These are phyloP conservation scores for Meghimatium bilineatum DNA, from an alignment of 2,888 invertebrate genomes.

Conservation along the genomic window DNA sequence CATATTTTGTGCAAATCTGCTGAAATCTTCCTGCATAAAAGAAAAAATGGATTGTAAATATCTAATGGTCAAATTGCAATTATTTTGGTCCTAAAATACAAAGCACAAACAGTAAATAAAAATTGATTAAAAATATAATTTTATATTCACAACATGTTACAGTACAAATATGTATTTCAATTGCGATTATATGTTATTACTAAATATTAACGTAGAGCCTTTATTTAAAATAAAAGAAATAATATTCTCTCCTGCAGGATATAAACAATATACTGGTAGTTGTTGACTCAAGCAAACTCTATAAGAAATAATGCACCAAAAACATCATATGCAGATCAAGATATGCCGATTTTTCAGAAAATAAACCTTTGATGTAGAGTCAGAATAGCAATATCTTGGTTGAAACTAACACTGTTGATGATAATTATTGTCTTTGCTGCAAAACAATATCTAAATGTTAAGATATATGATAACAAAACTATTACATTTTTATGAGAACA, in stretches of 20 bases:
- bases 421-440: constrained; percentile 9
- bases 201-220: too few species aligned
- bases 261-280: neutral
- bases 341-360: neutral
- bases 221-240: too few species aligned
- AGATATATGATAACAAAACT: neutral
- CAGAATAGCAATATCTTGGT: neutral
- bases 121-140: too few species aligned
- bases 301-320: neutral
- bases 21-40: too few species aligned
- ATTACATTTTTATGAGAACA: neutral
- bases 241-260: neutral
- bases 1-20: too few species aligned
- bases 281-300: constrained; percentile 2
- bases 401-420: neutral
- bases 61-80: too few species aligned
- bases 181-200: too few species aligned
- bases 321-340: neutral
- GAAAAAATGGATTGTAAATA: too few species aligned
- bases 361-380: constrained; percentile 15
- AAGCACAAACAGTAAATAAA: too few species aligned
- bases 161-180: too few species aligned
- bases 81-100: too few species aligned
- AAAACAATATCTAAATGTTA: neutral
- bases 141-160: too few species aligned